Conservation (phyloP, 1,140 invertebrate genomes). For the Lordiphosa stackelbergi region DNA sequence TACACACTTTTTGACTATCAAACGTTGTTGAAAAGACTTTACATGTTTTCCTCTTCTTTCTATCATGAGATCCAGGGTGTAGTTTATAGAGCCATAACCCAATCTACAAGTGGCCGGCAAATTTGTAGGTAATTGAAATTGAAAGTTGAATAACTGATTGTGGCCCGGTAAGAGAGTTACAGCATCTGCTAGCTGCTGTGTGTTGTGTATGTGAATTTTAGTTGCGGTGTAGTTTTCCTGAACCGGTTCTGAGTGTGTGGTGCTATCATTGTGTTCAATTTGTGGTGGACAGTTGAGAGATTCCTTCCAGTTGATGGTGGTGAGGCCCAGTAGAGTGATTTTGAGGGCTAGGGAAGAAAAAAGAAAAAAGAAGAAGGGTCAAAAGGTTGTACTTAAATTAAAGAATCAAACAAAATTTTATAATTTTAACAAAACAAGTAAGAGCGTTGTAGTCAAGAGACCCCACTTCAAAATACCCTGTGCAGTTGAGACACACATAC, state of each 20-base stretch:
- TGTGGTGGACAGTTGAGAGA: constrained; percentile 1
- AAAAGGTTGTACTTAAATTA: no score
- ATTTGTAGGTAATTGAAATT: constrained; percentile 31
- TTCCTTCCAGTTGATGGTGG: constrained; percentile 39
- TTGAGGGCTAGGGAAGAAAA: constrained; percentile 21
- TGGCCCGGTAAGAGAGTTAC: constrained; percentile 17
- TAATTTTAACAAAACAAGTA: no score
- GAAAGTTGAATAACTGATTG: constrained; percentile 21
- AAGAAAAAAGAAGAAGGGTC: no score
- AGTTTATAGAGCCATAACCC: constrained; percentile 32
- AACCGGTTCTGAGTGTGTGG: constrained; percentile 5
- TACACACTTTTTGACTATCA: constrained; percentile 37
- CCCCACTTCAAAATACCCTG: no score
- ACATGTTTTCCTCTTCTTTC: constrained; percentile 35
- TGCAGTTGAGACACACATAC: no score
- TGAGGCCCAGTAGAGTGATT: constrained; percentile 37
- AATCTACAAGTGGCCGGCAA: constrained; percentile 52
- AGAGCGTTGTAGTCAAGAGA: no score
- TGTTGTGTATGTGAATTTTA: constrained; percentile 27
- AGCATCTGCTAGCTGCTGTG: constrained; percentile 11
- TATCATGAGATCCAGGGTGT: constrained; percentile 28
- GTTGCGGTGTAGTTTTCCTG: constrained; percentile 19
- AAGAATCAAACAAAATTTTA: no score
- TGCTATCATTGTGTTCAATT: constrained; percentile 54
- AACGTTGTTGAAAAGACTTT: constrained; percentile 46